Conservation (phyloP, 2,797 vertebrate species). For the Oophaga sylvatica region DNA sequence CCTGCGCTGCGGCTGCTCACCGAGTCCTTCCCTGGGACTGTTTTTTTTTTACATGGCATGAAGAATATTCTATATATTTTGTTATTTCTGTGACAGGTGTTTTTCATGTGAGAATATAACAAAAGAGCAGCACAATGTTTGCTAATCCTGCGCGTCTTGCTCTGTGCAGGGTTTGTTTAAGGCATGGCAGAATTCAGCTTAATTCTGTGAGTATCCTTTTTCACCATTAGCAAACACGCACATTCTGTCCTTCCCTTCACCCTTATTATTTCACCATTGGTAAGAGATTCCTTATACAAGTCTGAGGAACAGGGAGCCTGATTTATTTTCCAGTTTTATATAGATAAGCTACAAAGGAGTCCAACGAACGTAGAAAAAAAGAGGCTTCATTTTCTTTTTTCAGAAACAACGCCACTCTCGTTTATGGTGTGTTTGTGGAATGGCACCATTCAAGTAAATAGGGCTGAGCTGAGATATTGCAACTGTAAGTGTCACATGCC, state of each 20-base stretch:
- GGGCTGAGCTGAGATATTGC: too few relatives aligned
- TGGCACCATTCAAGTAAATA: too few relatives aligned
- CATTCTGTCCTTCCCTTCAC: conserved; percentile 43
- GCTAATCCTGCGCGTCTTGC: not conserved
- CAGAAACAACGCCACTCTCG: too few relatives aligned
- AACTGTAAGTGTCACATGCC: too few relatives aligned
- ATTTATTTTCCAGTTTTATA: not conserved
- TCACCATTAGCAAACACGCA: conserved; percentile 52
- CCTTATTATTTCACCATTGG: not conserved
- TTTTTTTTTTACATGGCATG: too few relatives aligned
- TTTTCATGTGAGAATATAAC: not conserved
- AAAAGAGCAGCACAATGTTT: not conserved
- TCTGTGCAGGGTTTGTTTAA: conserved; percentile 14
- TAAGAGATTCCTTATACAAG: not conserved
- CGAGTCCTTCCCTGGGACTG: too few relatives aligned
- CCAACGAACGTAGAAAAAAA: too few relatives aligned
- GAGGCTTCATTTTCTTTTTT: too few relatives aligned
- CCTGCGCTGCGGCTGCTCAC: too few relatives aligned
- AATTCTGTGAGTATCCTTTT: conserved; percentile 14
- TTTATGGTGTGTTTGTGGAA: too few relatives aligned
- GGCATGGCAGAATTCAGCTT: conserved; percentile 6
- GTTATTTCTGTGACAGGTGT: not conserved
- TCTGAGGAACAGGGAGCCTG: not conserved
- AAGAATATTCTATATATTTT: not conserved
- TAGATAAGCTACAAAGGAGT: not conserved